Conservation (phyloP, 2,888 invertebrate genomes). For the Andrena praecox region DNA sequence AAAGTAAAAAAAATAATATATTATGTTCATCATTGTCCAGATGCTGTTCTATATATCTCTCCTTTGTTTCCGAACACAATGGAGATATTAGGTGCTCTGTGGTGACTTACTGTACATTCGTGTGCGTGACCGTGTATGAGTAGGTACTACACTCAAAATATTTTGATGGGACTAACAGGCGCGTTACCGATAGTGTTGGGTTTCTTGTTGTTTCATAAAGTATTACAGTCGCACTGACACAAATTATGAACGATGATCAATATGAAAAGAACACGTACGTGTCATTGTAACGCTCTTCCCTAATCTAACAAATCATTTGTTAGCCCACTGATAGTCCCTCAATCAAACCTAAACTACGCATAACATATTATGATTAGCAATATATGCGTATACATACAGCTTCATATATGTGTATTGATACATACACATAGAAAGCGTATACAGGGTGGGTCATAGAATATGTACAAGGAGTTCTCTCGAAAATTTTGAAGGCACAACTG, state of each 20-base stretch:
- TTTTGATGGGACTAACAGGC: conserved; percentile 61
- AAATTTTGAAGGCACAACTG: not conserved
- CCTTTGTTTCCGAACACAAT: not conserved
- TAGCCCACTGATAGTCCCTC: conserved; percentile 51
- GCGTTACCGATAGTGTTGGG: conserved; percentile 66
- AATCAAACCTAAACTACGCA: conserved; percentile 62
- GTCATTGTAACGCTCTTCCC: conserved; percentile 42
- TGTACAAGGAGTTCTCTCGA: conserved; percentile 20
- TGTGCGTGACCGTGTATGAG: conserved; percentile 38
- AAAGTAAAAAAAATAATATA: not conserved
- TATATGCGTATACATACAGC: conserved; percentile 54
- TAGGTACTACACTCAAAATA: conserved; percentile 18
- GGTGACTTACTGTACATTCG: conserved; percentile 32
- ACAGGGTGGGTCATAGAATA: conserved; percentile 48
- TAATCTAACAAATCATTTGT: conserved; percentile 42
- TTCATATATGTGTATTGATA: conserved; percentile 34
- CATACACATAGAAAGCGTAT: conserved; percentile 40
- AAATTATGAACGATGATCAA: conserved; percentile 53
- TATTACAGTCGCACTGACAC: conserved; percentile 66
- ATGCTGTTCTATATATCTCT: not conserved
- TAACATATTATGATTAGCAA: conserved; percentile 56
- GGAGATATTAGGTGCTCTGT: not conserved
- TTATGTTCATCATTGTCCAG: not conserved
- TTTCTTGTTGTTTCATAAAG: conserved; percentile 60
- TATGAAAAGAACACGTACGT: conserved; percentile 38